phyloP scores from a whole-genome alignment of 2,113 vertebrate genomes.

The Brienomyrus brachyistius region DNA sequence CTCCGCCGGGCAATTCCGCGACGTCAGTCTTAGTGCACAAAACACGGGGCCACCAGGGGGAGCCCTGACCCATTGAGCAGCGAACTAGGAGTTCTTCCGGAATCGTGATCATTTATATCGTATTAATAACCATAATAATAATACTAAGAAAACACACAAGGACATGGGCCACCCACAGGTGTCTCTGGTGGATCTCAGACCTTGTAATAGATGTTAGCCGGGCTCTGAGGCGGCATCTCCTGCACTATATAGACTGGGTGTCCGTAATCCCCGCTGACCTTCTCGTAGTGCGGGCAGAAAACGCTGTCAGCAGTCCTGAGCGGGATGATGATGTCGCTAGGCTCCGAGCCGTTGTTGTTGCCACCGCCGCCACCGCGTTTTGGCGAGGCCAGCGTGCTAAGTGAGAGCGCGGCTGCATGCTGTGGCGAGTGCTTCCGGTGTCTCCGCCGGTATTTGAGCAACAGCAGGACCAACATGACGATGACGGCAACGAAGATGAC shows the following conservation, averaged over 20 bases:
- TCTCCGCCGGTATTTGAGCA: slow-evolving; percentile 90
- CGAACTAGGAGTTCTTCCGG: slow-evolving; percentile 55
- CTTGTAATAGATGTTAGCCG: slow-evolving; percentile 99
- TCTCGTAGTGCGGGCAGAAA: slow-evolving; percentile 99
- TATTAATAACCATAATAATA: slow-evolving; percentile 49
- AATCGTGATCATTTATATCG: slow-evolving; percentile 35
- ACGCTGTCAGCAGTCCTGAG: slow-evolving; percentile 98
- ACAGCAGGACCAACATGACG: slow-evolving; percentile 90
- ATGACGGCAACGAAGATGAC: slow-evolving; percentile 98
- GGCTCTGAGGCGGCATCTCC: slow-evolving; percentile 98
- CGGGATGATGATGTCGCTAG: slow-evolving; percentile 99
- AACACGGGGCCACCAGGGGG: slow-evolving; percentile 39
- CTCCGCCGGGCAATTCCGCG: slow-evolving; percentile 15
- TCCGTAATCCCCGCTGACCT: slow-evolving; percentile 97
- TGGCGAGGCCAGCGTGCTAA: slow-evolving; percentile 94
- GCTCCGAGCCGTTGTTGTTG: slow-evolving; percentile 95
- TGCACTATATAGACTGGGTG: slow-evolving; percentile 98
- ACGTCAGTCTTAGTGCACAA: slow-evolving; percentile 58
- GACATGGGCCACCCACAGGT: not conserved
- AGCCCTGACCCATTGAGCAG: slow-evolving; percentile 56
- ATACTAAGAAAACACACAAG: slow-evolving; percentile 18
- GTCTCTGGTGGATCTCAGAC: slow-evolving; percentile 69
- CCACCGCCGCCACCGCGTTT: slow-evolving; percentile 81
- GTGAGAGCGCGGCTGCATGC: slow-evolving; percentile 83
- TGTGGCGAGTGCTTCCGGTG: slow-evolving; percentile 96